Evolutionary conservation across 2,797 vertebrate genomes (phyloP).

Genomic region (Trematomus bernacchii): DNA sequence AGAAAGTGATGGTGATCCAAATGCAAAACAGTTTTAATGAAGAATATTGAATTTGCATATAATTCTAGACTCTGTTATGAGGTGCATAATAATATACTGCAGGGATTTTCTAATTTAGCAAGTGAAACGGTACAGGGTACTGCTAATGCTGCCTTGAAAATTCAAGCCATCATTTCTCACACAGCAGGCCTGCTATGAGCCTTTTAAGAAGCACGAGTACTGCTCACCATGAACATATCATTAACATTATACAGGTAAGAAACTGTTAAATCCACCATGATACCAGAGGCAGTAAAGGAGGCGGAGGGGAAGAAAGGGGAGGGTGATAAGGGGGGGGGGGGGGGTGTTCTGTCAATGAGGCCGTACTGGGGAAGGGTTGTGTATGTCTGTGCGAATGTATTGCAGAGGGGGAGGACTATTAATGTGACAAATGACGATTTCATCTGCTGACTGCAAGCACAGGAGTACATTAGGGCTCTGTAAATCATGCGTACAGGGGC

Average conservation of each 20-base stretch:
- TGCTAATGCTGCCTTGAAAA: conserved; percentile 44
- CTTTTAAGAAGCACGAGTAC: conserved; percentile 2
- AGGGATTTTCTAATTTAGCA: conserved; percentile 34
- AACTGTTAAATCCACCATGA: conserved; percentile 7
- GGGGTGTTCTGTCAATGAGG: conserved; percentile 37
- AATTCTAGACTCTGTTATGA: conserved; percentile 44
- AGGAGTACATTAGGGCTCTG: conserved; percentile 71
- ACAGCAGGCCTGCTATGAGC: conserved; percentile 15
- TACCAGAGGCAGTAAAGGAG: background rate
- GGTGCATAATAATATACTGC: conserved; percentile 42
- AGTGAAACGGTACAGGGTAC: conserved; percentile 30
- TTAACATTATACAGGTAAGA: conserved; percentile 1
- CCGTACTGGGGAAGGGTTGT: conserved; percentile 37
- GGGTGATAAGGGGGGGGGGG: conserved; percentile 2
- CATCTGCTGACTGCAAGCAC: conserved; percentile 72
- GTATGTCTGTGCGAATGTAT: conserved; percentile 40
- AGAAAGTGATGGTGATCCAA: conserved; percentile 26
- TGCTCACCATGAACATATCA: background rate
- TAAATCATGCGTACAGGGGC: conserved; percentile 59
- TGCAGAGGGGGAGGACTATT: conserved; percentile 61
- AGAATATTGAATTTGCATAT: conserved; percentile 49
- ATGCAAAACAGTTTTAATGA: conserved; percentile 38
- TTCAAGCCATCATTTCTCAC: conserved; percentile 48
- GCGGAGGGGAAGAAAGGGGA: background rate
- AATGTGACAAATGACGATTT: conserved; percentile 79